Base-by-base conservation (phyloP, 2,888 invertebrate genomes). In the Polylopha cassiicola region DNA sequence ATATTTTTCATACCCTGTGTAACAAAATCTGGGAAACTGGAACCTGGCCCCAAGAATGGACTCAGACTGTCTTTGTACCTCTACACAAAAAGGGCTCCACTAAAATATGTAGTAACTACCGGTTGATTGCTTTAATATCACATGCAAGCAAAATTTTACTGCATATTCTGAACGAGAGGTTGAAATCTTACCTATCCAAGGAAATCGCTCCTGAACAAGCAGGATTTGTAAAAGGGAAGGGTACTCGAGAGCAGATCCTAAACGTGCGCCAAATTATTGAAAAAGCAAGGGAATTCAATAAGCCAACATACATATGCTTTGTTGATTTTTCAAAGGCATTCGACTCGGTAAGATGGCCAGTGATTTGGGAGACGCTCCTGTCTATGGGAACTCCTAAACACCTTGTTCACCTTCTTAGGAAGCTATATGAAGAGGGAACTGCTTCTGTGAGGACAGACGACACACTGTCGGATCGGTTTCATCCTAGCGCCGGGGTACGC, bases 401-500 rank as follows among this genome's bases (percentile, higher is more conserved):
- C n/a, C n/a, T n/a, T n/a, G n/a, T n/a, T n/a, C n/a, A n/a, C n/a
- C n/a, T n/a, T n/a, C n/a, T n/a, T n/a, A n/a, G n/a, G n/a, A n/a
- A n/a, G n/a, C n/a, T n/a, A n/a, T n/a, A n/a, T n/a, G n/a, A n/a
- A n/a, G n/a, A n/a, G n/a, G n/a, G n/a, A n/a, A n/a, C n/a, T n/a
- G n/a, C n/a, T n/a, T n/a, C n/a, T n/a, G n/a, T n/a, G n/a, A n/a
- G n/a, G n/a, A n/a, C n/a, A n/a, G n/a, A n/a, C n/a, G n/a, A n/a
- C n/a, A n/a, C n/a, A n/a, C n/a, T n/a, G n/a, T n/a, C n/a, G n/a
- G n/a, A n/a, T n/a, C n/a, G n/a, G n/a, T n/a, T n/a, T n/a, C n/a
- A n/a, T n/a, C n/a, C 41, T 7, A 37, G 41, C 22, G 28, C 28
- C 3, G 28, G 16, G 15, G 28, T 28, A 2, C 5, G 28, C 5